These are phyloP conservation scores for Catocala nupta DNA, from an alignment of 2,888 invertebrate species.

Conservation along the genomic window DNA sequence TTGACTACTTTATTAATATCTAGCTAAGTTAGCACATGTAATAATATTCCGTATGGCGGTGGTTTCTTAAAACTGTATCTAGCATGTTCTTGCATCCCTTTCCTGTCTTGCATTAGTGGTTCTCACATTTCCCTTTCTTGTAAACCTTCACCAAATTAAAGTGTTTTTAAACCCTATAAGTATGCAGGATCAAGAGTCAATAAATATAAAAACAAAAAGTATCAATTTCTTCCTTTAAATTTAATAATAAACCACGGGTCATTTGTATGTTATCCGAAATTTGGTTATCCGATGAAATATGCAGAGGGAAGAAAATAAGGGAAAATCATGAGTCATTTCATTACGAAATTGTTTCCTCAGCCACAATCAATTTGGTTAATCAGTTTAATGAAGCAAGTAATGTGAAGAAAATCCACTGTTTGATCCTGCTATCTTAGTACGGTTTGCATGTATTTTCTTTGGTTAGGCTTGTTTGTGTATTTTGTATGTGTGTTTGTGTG, in stretches of 20 bases:
- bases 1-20: too few species aligned
- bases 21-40: conserved; percentile 1
- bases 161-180: conserved; percentile 17
- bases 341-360: conserved; percentile 37
- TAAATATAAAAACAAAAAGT: conserved; percentile 2
- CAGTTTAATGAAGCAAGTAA: conserved; percentile 27
- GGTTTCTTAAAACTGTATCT: conserved; percentile 44
- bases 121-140: conserved; percentile 65
- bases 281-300: conserved; percentile 36
- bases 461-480: conserved; percentile 42
- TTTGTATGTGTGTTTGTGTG: conserved; percentile 55
- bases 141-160: neutral
- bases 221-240: conserved; percentile 18
- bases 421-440: conserved; percentile 36
- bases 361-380: conserved; percentile 33
- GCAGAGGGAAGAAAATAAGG: conserved; percentile 18
- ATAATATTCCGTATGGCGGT: conserved; percentile 64
- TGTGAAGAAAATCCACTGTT: conserved; percentile 14
- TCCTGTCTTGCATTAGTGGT: conserved; percentile 59
- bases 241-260: conserved; percentile 27
- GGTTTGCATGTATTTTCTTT: conserved; percentile 42
- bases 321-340: conserved; percentile 34
- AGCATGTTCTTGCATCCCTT: conserved; percentile 55
- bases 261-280: conserved; percentile 30
- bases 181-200: conserved; percentile 28